A percentile compares a stretch with the other conserved stretches of the same genome.
phyloP scores from a whole-genome alignment of 2,113 vertebrate genomes.

The Labeo catla region DNA sequence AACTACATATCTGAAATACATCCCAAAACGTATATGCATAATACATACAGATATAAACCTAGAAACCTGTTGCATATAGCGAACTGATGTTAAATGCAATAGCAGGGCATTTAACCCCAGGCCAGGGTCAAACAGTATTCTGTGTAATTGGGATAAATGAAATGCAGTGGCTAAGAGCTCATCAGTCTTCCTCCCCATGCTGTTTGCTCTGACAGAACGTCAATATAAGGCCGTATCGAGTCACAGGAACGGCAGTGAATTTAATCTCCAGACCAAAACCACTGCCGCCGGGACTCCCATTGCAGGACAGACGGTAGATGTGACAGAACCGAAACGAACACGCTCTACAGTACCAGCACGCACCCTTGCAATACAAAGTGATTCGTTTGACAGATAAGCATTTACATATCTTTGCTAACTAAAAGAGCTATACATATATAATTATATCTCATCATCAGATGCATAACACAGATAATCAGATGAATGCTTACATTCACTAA shows the following conservation, averaged over 20 bases:
- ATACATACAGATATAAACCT: not conserved
- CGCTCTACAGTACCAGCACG: not conserved
- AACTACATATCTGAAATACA: not conserved
- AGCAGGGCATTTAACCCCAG: not conserved
- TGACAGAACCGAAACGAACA: not conserved
- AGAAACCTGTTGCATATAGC: not conserved
- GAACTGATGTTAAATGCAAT: not conserved
- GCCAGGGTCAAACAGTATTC: not conserved
- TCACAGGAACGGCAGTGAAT: not conserved
- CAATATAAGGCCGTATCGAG: not conserved
- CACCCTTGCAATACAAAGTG: not conserved
- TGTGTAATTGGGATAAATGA: constrained; percentile 18
- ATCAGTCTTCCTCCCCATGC: not conserved
- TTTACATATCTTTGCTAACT: not conserved
- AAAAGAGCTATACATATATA: not conserved
- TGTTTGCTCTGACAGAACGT: constrained; percentile 1
- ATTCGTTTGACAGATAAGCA: not conserved
- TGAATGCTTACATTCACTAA: not conserved
- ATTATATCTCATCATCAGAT: not conserved
- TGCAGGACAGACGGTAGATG: not conserved
- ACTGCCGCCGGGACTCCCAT: not conserved
- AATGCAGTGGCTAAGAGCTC: not conserved
- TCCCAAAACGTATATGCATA: not conserved
- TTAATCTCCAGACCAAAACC: constrained; percentile 10
- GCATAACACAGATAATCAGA: not conserved